Base-by-base conservation (phyloP, 2,113 vertebrate genomes). In the Syngnathus typhle region DNA sequence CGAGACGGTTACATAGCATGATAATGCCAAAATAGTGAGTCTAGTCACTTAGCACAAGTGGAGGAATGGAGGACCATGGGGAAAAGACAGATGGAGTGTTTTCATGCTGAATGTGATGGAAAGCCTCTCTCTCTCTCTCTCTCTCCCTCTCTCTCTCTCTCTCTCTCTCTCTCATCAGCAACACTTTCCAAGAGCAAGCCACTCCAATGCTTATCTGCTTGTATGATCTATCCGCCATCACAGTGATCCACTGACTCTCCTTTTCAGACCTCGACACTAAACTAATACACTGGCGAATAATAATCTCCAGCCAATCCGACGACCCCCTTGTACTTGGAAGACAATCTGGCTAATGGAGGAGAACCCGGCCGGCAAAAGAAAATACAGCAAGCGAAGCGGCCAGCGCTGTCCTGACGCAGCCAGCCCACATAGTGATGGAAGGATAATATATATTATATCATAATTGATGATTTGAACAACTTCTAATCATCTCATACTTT, bases 331-430 rank as follows among this genome's bases (percentile, higher is more conserved):
- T 73, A 72, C 65, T 46, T 5, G 46, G 38, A 44, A 71, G 43
- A 84, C 80, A 74, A 83, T 86, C 67, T 72, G 64, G 64, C 73
- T 82, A 83, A 87, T 84, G 80, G 74, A 88, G 67, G 23, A 23
- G 23, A 23, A 23, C 23, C 23, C 23, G 23, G 23, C 23, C 23
- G 23, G 23, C 23, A 23, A 23, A 23, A 23, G n/a, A 23, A 23
- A 23, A 23, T 23, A 23, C 23, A 23, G 23, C 23, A 23, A 23
- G 23, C 23, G 23, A 23, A 23, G 23, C 23, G 23, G 23, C 23
- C 23, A 23, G 23, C 23, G 23, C 23, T 23, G 23, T 23, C 23
- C 23, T 23, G 23, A 23, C 23, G 23, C 23, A 23, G 23, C 23
- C 23, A 23, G 23, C 23, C 23, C 23, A 23, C 23, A 23, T 23